These are phyloP conservation scores for Hippocampus mohnikei DNA, from an alignment of 2,113 vertebrate genomes.

Conservation along the genomic window DNA sequence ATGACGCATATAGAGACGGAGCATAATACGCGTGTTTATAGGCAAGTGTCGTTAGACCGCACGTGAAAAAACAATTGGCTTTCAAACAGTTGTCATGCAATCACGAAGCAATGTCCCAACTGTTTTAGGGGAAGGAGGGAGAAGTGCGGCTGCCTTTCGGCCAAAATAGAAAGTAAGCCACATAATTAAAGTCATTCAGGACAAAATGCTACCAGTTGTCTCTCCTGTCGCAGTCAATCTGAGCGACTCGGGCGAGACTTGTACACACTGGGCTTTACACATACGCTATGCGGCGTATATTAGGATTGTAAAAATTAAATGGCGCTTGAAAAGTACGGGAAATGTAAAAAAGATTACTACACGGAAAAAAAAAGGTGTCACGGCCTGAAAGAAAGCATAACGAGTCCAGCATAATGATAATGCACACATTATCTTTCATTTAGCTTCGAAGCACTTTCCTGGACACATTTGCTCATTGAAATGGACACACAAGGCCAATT, in stretches of 20 bases:
- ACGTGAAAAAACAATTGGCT: conserved; percentile 43
- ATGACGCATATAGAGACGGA: not conserved
- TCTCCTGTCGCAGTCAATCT: conserved; percentile 47
- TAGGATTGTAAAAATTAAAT: conserved; percentile 5
- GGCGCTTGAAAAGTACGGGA: not conserved
- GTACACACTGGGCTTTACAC: not conserved
- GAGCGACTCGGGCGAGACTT: conserved; percentile 11
- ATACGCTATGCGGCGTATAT: not conserved
- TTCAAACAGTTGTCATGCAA: conserved; percentile 52
- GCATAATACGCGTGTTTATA: conserved; percentile 12
- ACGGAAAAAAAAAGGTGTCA: conserved; percentile 2
- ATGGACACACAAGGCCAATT: conserved; percentile 10
- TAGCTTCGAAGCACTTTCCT: not conserved
- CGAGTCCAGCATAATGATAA: not conserved
- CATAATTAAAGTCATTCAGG: conserved; percentile 49
- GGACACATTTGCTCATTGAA: not conserved
- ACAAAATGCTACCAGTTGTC: conserved; percentile 43
- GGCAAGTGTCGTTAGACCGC: conserved; percentile 17
- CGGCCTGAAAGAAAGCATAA: not conserved
- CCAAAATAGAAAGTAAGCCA: conserved; percentile 56
- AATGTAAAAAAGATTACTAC: not conserved
- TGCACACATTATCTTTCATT: not conserved
- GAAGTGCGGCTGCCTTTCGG: conserved; percentile 15
- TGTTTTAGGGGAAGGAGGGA: conserved; percentile 15
- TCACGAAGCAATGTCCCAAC: conserved; percentile 48